Percentiles rank a stretch among this genome's conserved stretches.
These are phyloP conservation scores for Rapana venosa DNA, from an alignment of 2,888 invertebrate species.

Conservation along the genomic window DNA sequence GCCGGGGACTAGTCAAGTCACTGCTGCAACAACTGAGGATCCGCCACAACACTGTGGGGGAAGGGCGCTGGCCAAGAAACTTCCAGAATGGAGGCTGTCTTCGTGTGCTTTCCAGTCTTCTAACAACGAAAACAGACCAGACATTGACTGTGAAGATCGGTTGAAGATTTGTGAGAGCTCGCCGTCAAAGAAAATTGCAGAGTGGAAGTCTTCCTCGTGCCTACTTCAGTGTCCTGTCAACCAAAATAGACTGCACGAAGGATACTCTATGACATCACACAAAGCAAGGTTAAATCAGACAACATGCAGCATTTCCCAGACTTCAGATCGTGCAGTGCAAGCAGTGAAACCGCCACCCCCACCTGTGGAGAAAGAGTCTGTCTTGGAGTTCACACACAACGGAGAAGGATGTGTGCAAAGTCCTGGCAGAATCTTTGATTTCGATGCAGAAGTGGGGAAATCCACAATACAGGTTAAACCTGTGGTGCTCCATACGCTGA, in stretches of 20 bases:
- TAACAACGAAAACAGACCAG: background rate
- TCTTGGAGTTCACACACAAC: background rate
- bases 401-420: background rate
- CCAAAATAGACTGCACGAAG: background rate
- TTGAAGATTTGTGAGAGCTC: background rate
- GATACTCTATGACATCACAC: background rate
- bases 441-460: background rate
- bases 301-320: background rate
- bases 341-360: background rate
- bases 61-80: background rate
- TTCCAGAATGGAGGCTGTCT: no score
- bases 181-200: background rate
- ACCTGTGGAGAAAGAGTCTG: background rate
- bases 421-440: background rate
- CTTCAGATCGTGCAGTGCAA: background rate
- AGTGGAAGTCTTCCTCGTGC: background rate
- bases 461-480: background rate
- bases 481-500: slow-evolving; percentile 2
- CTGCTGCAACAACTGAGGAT: background rate
- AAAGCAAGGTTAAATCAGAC: no score
- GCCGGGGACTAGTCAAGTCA: background rate
- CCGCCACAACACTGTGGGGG: background rate
- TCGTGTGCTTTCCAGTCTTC: background rate
- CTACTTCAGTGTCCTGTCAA: background rate
- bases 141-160: background rate